These are phyloP conservation scores for Bos indicus DNA, from an alignment of 2,113 vertebrate genomes.

Conservation along the genomic window DNA sequence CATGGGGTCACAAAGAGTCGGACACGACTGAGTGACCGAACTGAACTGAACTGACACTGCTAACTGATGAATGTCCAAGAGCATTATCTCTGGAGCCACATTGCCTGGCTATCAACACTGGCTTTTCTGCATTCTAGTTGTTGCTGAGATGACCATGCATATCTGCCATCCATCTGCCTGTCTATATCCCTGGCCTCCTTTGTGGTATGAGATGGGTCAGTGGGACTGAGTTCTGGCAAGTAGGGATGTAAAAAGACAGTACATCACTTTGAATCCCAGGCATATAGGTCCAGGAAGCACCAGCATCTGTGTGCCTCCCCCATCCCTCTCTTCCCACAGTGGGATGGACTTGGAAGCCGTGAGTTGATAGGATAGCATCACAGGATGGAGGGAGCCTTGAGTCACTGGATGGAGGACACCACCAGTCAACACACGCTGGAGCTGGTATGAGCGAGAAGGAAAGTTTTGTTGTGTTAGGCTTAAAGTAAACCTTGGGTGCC, in stretches of 20 bases:
- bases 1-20: too few relatives aligned
- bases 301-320: background rate
- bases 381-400: background rate
- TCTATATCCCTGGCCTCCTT: background rate
- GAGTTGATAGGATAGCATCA: background rate
- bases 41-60: too few relatives aligned
- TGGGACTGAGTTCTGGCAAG: background rate
- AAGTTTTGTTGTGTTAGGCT: background rate
- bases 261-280: background rate
- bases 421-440: background rate
- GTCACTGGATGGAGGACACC: background rate
- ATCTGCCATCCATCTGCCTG: rapidly evolving
- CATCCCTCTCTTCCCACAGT: background rate
- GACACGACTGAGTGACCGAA: too few relatives aligned
- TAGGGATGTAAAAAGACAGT: too few relatives aligned
- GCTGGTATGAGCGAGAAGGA: background rate
- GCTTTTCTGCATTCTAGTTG: background rate
- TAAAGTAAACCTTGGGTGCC: background rate
- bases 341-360: background rate
- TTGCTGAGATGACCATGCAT: rapidly evolving
- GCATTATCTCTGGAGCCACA: background rate
- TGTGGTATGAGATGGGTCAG: rapidly evolving
- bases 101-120: background rate
- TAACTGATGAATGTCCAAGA: rapidly evolving
- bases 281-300: too few relatives aligned